These are phyloP conservation scores for Anodontia alba DNA, from an alignment of 2,888 invertebrate species.

Conservation along the genomic window DNA sequence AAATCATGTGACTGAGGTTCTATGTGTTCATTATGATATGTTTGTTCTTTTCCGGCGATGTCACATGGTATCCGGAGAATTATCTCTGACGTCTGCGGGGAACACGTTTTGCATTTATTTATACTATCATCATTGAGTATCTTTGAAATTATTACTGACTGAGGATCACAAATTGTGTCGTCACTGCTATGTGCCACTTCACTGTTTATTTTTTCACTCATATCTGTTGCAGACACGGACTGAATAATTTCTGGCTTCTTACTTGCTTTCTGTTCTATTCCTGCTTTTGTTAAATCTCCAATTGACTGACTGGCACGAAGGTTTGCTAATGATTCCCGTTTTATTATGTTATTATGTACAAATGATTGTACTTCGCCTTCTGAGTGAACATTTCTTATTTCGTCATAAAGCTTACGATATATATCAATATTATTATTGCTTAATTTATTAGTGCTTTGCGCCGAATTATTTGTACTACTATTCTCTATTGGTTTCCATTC, in stretches of 20 bases:
- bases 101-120: not conserved
- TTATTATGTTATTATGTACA: not conserved
- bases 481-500: conserved; percentile 2
- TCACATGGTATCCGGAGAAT: too few relatives aligned
- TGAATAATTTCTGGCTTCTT: not conserved
- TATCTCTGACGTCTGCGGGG: too few relatives aligned
- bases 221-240: too few relatives aligned
- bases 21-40: too few relatives aligned
- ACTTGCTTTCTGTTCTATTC: not conserved
- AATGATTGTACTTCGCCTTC: not conserved
- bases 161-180: not conserved
- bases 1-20: too few relatives aligned
- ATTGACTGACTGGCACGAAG: not conserved
- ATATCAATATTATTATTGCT: not conserved
- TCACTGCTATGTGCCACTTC: not conserved
- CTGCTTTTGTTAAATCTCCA: not conserved
- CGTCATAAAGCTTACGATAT: conserved; percentile 2
- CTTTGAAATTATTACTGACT: not conserved
- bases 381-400: not conserved
- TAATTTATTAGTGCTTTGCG: not conserved
- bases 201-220: too few relatives aligned
- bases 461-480: not conserved
- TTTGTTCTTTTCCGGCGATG: too few relatives aligned
- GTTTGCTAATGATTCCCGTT: not conserved
- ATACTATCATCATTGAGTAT: not conserved